A percentile compares a stretch with the other conserved stretches of the same genome.
Conservation (phyloP, 2,113 vertebrate species). For the Colaptes auratus region DNA sequence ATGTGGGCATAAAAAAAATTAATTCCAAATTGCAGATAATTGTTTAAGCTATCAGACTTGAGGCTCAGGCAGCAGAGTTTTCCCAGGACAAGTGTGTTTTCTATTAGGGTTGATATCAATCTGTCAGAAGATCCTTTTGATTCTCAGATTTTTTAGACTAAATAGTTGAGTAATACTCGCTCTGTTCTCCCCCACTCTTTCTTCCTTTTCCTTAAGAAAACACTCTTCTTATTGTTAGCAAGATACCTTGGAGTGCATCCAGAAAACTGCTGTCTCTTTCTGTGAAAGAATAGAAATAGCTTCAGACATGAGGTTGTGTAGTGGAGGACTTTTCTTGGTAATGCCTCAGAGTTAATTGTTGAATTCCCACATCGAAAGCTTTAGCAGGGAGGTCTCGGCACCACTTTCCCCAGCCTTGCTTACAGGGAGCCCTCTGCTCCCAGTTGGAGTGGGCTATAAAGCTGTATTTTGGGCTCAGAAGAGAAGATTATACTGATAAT, state of each 20-base stretch:
- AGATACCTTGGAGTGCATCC: conserved; percentile 51
- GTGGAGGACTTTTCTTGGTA: neutral
- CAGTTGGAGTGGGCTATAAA: fast-evolving
- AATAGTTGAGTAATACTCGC: conserved; percentile 78
- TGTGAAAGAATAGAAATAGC: conserved; percentile 8
- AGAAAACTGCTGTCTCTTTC: conserved; percentile 38
- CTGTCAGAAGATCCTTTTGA: conserved; percentile 74
- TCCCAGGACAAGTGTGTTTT: conserved; percentile 69
- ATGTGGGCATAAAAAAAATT: conserved; percentile 69
- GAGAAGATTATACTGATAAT: neutral
- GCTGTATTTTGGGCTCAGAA: neutral
- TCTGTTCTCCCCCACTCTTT: conserved; percentile 48
- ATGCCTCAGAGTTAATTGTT: neutral
- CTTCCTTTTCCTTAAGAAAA: conserved; percentile 69
- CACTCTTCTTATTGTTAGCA: conserved; percentile 61
- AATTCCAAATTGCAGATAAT: conserved; percentile 72
- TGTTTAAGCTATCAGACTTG: conserved; percentile 66
- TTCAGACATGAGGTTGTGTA: neutral
- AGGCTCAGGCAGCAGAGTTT: conserved; percentile 67
- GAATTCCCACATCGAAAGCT: neutral
- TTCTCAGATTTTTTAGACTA: conserved; percentile 74
- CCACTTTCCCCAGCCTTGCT: neutral
- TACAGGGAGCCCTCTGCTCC: fast-evolving
- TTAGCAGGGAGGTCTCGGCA: neutral
- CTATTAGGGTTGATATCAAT: conserved; percentile 73